Conservation (phyloP, 2,797 vertebrate species). For the Oceanodroma leucorhoa region DNA sequence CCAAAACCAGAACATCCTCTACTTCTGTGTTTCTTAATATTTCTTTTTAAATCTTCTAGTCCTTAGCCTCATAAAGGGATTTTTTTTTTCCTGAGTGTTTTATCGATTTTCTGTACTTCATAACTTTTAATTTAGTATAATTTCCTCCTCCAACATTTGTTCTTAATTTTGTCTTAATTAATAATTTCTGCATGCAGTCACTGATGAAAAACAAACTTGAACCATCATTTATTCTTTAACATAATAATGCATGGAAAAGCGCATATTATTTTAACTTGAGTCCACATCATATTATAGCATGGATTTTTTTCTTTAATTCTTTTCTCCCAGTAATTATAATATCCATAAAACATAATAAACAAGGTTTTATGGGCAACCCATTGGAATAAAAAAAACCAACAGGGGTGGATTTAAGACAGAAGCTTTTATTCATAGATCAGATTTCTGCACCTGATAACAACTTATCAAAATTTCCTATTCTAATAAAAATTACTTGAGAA, state of each 20-base stretch:
- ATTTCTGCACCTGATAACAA: neutral
- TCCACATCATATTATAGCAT: neutral
- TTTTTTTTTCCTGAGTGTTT: neutral
- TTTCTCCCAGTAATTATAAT: neutral
- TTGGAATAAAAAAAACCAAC: neutral
- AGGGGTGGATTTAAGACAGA: neutral
- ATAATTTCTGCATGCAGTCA: neutral
- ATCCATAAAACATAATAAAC: neutral
- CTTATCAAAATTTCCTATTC: neutral
- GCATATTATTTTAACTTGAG: neutral
- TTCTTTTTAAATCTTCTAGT: neutral
- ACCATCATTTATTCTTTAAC: neutral
- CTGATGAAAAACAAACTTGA: neutral
- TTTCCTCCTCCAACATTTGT: neutral
- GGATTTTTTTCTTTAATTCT: neutral
- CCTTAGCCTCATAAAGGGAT: neutral
- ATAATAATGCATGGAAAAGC: neutral
- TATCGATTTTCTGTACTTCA: neutral
- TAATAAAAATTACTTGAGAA: neutral
- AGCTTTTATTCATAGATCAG: neutral
- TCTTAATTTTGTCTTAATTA: neutral
- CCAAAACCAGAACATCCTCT: neutral
- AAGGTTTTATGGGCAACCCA: neutral
- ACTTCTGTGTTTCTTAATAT: neutral
- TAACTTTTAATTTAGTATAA: neutral